Conservation (phyloP, 2,888 invertebrate genomes). For the Hylaea fasciaria region DNA sequence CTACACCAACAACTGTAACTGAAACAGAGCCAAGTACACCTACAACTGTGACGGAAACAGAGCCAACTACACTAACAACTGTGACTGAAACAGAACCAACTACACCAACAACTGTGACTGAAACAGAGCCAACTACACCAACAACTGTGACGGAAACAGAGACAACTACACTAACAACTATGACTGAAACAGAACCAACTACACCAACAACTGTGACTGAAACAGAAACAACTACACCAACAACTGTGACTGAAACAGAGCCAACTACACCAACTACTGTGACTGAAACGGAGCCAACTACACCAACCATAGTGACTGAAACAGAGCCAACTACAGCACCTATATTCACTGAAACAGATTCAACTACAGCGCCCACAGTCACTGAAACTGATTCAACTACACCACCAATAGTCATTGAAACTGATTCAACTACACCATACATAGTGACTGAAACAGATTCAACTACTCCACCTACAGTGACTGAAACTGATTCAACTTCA, state of each 20-base stretch:
- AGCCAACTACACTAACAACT: constrained; percentile 1
- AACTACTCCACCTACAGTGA: neutral
- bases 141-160: neutral
- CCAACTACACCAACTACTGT: no score
- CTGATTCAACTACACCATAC: neutral
- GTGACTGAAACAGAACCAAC: neutral
- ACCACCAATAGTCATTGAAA: neutral
- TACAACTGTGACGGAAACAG: neutral
- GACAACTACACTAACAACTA: no score
- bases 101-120: neutral
- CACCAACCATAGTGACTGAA: no score
- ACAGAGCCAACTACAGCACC: no score
- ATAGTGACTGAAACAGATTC: neutral
- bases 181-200: no score
- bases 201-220: no score
- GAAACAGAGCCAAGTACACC: neutral
- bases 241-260: no score
- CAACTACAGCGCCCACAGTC: no score
- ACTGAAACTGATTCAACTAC: no score
- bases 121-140: neutral
- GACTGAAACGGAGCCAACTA: no score
- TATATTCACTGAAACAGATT: no score
- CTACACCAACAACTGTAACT: neutral
- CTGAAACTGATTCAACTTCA: neutral
- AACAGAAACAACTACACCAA: no score